Conservation (phyloP, 2,888 invertebrate genomes). For the Tupiocoris notatus region DNA sequence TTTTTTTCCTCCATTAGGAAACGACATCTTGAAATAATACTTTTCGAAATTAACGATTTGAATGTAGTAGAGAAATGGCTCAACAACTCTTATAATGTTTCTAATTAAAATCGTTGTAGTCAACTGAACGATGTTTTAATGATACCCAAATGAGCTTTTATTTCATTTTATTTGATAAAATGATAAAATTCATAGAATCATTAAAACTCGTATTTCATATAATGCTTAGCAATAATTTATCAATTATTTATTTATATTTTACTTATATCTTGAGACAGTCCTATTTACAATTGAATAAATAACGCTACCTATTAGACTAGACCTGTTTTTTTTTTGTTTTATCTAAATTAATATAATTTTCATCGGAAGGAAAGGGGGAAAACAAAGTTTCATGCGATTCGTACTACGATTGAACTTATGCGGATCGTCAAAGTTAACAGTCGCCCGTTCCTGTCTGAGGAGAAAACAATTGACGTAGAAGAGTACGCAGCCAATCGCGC, state of each 20-base stretch:
- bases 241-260: conserved; percentile 18
- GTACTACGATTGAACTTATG: background rate
- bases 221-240: conserved; percentile 34
- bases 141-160: conserved; percentile 38
- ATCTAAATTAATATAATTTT: background rate
- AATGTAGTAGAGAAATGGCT: background rate
- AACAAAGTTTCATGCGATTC: background rate
- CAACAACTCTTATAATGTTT: conserved; percentile 17
- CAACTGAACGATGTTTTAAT: conserved; percentile 30
- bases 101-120: conserved; percentile 25
- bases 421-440: background rate
- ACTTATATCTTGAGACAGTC: conserved; percentile 37
- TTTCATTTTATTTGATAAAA: conserved; percentile 16
- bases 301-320: conserved; percentile 36
- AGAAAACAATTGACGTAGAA: no score
- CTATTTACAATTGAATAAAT: conserved; percentile 44
- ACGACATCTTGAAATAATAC: background rate
- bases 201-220: conserved; percentile 32
- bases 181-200: conserved; percentile 32
- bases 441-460: no score
- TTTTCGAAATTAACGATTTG: background rate
- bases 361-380: background rate
- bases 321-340: background rate
- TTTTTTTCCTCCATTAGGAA: background rate
- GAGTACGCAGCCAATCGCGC: no score